Evolutionary conservation across 2,888 invertebrate species (phyloP), one percentile per base, ranked within the genome.

Genomic region (Amitus sp.): DNA sequence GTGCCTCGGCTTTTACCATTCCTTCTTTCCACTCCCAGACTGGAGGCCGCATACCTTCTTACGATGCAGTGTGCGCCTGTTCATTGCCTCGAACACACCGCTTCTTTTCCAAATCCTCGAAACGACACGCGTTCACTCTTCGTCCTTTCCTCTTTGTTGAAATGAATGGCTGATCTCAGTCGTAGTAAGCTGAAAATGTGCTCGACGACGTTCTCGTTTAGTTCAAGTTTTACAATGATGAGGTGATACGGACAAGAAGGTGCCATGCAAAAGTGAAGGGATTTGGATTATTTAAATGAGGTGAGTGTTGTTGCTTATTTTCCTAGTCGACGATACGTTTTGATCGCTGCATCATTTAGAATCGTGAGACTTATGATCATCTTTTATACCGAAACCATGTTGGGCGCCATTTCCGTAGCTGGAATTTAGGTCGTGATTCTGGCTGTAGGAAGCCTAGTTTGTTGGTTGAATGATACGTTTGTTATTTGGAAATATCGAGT

Each of bases 31-130:
- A 78, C 73, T 76, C 77, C 73, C 70, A 66, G 69, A 69, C 69
- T 66, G 67, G 73, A 73, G 76, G 77, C 77, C 77, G 70, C 78
- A 78, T 78, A 78, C 78, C 78, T 78, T 73, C 76, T 76, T 74
- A 71, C 74, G 76, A 78, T 78, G 78, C 78, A 77, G 23, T 78
- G 70, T 72, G 70, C 69, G 71, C 73, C 71, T 74, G 76, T 73
- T 74, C 75, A 74, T 73, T 70, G 75, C 71, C 73, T 77, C 62
- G 78, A 69, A 71, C 73, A 77, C 76, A 76, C 73, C 76, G 74
- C 72, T 64, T 70, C 67, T 63, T 74, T 76, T 72, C 69, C 67
- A 17, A 39, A 39, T 39, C 39, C 4, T 47, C 28, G 30, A 13
- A 15, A n/a, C 39, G 39, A 15, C n/a, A 7, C n/a, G 15, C 39